Evolutionary conservation across 1,140 invertebrate genomes (phyloP), one percentile per base, ranked within the genome.

Genomic region (Arion vulgaris): DNA sequence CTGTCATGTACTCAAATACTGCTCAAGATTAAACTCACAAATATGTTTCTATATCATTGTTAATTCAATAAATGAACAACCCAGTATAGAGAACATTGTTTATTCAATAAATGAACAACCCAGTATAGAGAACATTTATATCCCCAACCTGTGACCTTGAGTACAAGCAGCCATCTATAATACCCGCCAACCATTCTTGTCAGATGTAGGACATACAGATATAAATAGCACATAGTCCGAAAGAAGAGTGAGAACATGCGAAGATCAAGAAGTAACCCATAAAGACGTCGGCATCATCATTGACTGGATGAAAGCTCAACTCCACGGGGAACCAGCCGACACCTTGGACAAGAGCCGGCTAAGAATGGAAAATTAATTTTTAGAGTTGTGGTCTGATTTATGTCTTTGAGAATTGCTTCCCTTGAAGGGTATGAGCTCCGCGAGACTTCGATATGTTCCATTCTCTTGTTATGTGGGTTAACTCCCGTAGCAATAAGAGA

Each of bases 321-420:
- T 68, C 76, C 76, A n/a, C 34, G 36, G 76, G 76, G 76, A 78
- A 38, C 76, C 17, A 28, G 57, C 51, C 51, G 57, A 34, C 76
- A 38, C 34, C 39, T 41, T 68, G 17, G 76, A 78, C 76, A 78
- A 78, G 76, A 78, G 76, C 57, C 76, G 76, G 76, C 76, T 28
- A 78, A 78, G 76, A 78, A 78, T 78, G 76, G 76, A 78, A 78
- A 78, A 78, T 78, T 78, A 78, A 78, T 78, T 78, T 78, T 78
- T 78, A 34, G 76, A 78, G 34, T 66, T 68, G 76, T 39, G 76
- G 76, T 78, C 76, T 78, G 76, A 78, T 78, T 78, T 78, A 78
- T 78, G 76, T 66, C 76, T 66, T 19, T 38, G 45, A 49, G 38
- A 9, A 36, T 34, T 49, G 73, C 41, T 51, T 19, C 62, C 19